Evolutionary conservation across 2,888 invertebrate genomes (phyloP), one percentile per base, ranked within the genome.

Genomic region (Frankliniella fusca): DNA sequence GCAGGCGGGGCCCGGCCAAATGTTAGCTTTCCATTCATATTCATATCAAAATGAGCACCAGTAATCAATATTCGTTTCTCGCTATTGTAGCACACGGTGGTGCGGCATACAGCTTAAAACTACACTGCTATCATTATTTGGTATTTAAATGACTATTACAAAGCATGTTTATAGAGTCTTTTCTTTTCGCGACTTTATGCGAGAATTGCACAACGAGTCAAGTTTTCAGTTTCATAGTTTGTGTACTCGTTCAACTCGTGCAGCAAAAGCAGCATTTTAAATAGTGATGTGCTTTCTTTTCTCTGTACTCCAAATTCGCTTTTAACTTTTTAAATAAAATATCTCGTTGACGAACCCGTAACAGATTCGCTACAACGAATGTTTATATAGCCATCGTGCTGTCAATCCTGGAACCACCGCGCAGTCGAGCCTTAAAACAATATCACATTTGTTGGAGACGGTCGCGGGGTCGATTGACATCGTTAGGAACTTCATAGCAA

Each of bases 131-230:
- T 76, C 70, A 76, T 76, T 76, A 76, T 76, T 76, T 76, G 70
- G 70, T 76, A 76, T 76, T 76, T 76, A 76, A 76, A 76, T 76
- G 70, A 76, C 70, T 76, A 76, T 76, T 76, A 76, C 70, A 76
- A 76, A 76, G 70, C 70, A 76, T 76, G 70, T 76, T 76, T 76
- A 76, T 76, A 76, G 70, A 76, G 70, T 76, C 70, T 76, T 76
- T 76, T 76, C 70, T 23, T 76, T 76, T 76, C 70, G 70, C 70
- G 23, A 76, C 70, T 27, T 76, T 12, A 27, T 76, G 70, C 23
- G 70, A 76, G 70, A 27, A 76, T 12, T 76, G 27, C 70, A 23
- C 70, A 23, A 76, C 70, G 70, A 76, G 70, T 76, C 70, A 76
- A 12, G 27, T 27, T 27, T 10, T 27, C 70, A 76, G 12, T 61